Conservation (phyloP, 2,888 invertebrate species). For the Caenorhabditis sp. region DNA sequence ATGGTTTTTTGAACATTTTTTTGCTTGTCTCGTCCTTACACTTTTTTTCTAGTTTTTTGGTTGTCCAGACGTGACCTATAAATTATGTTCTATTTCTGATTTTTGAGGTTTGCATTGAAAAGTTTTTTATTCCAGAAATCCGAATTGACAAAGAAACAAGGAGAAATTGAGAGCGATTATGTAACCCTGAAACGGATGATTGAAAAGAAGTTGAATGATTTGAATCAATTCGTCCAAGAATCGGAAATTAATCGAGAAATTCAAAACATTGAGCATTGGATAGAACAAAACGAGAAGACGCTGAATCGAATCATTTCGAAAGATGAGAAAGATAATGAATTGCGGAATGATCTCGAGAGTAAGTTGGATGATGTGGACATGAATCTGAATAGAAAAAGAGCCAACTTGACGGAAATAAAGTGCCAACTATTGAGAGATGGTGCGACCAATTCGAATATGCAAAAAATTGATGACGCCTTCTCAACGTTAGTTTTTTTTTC, state of each 20-base stretch:
- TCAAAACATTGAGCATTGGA: conserved; percentile 22
- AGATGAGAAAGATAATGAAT: background rate
- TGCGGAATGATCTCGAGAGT: conserved; percentile 2
- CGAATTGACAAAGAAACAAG: conserved; percentile 24
- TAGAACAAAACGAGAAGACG: conserved; percentile 10
- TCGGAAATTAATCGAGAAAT: conserved; percentile 15
- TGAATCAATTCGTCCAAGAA: conserved; percentile 14
- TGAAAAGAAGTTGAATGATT: conserved; percentile 9
- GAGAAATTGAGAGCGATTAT: conserved; percentile 29
- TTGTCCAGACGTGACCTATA: too few species aligned
- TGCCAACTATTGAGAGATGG: conserved; percentile 11
- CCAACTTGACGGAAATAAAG: conserved; percentile 27
- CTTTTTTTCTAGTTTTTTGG: too few species aligned
- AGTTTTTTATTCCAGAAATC: conserved; percentile 12
- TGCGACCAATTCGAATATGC: conserved; percentile 2
- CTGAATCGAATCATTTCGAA: conserved; percentile 12
- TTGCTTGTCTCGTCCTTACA: too few species aligned
- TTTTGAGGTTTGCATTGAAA: background rate
- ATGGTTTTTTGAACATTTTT: too few species aligned
- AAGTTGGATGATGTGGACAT: conserved; percentile 16
- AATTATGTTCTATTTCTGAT: too few species aligned
- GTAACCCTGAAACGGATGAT: conserved; percentile 9
- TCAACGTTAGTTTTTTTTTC: conserved; percentile 6
- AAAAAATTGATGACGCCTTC: conserved; percentile 24
- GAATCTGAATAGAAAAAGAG: conserved; percentile 20